Base-by-base conservation (phyloP, 2,113 vertebrate genomes). In the Falco punctatus region DNA sequence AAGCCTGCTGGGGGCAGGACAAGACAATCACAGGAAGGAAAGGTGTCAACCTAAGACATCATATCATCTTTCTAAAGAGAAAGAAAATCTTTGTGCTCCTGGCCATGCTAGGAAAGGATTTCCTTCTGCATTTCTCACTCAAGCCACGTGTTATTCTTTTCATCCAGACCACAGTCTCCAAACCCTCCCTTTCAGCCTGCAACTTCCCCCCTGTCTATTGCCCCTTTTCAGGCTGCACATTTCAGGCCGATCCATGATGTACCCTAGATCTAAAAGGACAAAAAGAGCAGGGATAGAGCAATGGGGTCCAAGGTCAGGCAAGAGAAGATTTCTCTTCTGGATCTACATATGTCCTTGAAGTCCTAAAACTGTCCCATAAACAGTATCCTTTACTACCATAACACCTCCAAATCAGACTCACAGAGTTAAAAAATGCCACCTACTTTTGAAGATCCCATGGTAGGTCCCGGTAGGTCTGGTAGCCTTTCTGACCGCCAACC, bases 381-480 rank as follows among this genome's bases (percentile, higher is more conserved):
- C 46, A 58, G 32, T 10, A 72, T 26, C 64, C 23, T 58, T 58
- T 67, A 27, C 67, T 57, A 75, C 30, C 71, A 21, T 38, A 24
- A 62, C 8, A 21, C 10, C 46, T 74, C 66, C 48, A 70, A 81
- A 66, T 42, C 21, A 72, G 72, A 35, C 26, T 27, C 48, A 40
- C 40, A 1, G 2, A 73, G 40, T 66, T 79, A 42, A 73, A 82
- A 89, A 27, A 75, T 0, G 5, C 21, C 75, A 97, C 97, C 84
- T 97, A 98, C 97, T 96, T 97, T 93, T 97, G 97, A 86, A 96
- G 89, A 30, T 95, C 94, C 97, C 96, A 96, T 94, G 95, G 95
- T 9, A 92, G 82, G 16, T 96, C 94, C 58, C 94, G 80, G 89
- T 94, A 97, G 92, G 67, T 88, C 81, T 95, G 95, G 69, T 97